These are phyloP conservation scores for Australoheros facetus DNA, from an alignment of 2,797 vertebrate genomes.

Conservation along the genomic window DNA sequence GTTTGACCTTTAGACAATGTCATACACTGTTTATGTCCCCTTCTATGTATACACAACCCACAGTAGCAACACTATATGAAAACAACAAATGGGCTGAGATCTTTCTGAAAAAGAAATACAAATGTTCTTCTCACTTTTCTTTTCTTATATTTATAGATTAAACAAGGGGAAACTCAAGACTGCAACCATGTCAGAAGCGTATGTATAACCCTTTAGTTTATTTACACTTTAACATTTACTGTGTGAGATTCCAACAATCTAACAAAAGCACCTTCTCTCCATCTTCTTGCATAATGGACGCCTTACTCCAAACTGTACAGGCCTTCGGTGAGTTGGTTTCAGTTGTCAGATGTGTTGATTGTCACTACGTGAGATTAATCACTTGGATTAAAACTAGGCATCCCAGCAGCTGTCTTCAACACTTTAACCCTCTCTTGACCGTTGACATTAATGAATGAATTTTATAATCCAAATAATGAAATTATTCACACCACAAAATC, in stretches of 20 bases:
- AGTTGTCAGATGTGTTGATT: not conserved
- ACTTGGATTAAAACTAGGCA: not conserved
- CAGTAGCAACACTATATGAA: not conserved
- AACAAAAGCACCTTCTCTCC: slow-evolving; percentile 17
- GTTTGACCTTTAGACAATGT: slow-evolving; percentile 59
- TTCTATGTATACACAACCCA: not conserved
- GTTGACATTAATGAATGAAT: not conserved
- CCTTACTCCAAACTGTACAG: slow-evolving; percentile 29
- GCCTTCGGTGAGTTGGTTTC: slow-evolving; percentile 46
- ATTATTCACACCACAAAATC: not conserved
- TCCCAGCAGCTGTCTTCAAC: not conserved
- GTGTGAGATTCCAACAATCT: not conserved
- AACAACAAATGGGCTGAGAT: not conserved
- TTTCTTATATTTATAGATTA: slow-evolving; percentile 7
- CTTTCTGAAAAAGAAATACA: not conserved
- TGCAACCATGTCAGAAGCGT: slow-evolving; percentile 76
- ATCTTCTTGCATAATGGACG: slow-evolving; percentile 16
- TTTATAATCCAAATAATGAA: not conserved
- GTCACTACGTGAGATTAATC: not conserved
- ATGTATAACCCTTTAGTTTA: slow-evolving; percentile 38
- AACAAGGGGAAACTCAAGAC: slow-evolving; percentile 25
- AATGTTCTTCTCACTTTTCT: not conserved
- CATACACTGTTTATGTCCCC: slow-evolving; percentile 6
- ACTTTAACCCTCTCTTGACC: not conserved
- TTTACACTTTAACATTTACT: not conserved